A percentile compares a stretch with the other conserved stretches of the same genome.
Evolutionary conservation across 2,113 vertebrate species (phyloP).

Genomic region (Heptranchias perlo): DNA sequence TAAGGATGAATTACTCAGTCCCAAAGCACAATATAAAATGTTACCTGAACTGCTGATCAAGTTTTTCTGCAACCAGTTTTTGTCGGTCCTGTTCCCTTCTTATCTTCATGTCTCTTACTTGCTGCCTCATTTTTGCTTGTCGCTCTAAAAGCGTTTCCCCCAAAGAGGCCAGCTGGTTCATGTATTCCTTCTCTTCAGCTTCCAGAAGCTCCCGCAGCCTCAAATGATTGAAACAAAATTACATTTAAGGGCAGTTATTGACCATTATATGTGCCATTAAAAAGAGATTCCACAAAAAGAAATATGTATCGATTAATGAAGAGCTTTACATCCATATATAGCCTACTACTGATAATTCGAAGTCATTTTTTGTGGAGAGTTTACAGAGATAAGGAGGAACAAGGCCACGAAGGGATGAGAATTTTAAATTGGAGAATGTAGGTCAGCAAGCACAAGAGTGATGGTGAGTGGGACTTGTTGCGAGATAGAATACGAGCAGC

Average conservation of each 20-base stretch:
- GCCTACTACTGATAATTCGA: not conserved
- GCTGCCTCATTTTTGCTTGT: conserved; percentile 63
- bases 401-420: too few relatives aligned
- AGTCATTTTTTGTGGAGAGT: not conserved
- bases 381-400: too few relatives aligned
- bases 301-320: not conserved
- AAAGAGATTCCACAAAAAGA: not conserved
- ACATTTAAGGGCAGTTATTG: not conserved
- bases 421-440: too few relatives aligned
- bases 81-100: conserved; percentile 68
- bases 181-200: conserved; percentile 64
- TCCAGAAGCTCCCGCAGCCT: conserved; percentile 73
- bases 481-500: too few relatives aligned
- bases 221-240: conserved; percentile 39
- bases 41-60: conserved; percentile 83
- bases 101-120: conserved; percentile 58
- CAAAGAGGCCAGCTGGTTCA: conserved; percentile 61
- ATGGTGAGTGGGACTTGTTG: too few relatives aligned
- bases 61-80: conserved; percentile 66
- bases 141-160: conserved; percentile 60
- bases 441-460: too few relatives aligned
- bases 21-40: not conserved
- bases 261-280: not conserved
- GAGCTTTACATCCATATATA: not conserved
- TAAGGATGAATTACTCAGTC: not conserved